A percentile compares a stretch with the other conserved stretches of the same genome.
Conservation (phyloP, 1,140 invertebrate genomes). For the Wiebesia pumilae region DNA sequence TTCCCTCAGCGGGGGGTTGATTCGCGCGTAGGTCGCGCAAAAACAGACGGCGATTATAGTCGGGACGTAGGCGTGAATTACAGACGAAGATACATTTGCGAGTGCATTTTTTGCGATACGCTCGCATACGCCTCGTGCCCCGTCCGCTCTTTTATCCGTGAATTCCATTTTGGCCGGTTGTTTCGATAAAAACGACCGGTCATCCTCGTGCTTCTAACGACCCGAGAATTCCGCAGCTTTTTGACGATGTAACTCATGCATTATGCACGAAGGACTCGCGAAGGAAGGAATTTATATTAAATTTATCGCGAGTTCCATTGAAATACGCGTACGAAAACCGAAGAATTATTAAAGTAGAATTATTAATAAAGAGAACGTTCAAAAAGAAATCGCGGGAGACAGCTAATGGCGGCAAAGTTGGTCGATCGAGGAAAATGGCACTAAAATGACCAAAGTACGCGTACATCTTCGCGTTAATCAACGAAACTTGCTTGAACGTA, state of each 20-base stretch:
- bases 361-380: not conserved
- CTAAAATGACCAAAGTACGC: too few relatives aligned
- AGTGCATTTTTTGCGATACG: not conserved
- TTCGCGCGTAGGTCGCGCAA: slow-evolving; percentile 64
- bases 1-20: slow-evolving; percentile 64
- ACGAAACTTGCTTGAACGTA: too few relatives aligned
- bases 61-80: slow-evolving; percentile 67
- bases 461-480: too few relatives aligned
- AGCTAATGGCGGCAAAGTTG: too few relatives aligned
- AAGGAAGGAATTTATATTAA: slow-evolving; percentile 1
- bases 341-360: not conserved
- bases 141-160: slow-evolving; percentile 1
- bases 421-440: too few relatives aligned
- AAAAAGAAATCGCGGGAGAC: too few relatives aligned
- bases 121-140: not conserved
- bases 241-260: slow-evolving; percentile 18
- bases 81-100: slow-evolving; percentile 65
- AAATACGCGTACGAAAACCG: not conserved
- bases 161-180: slow-evolving; percentile 32
- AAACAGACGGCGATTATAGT: slow-evolving; percentile 61
- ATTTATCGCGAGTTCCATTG: not conserved
- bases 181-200: slow-evolving; percentile 23
- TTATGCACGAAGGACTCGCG: slow-evolving; percentile 6
- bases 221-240: not conserved
- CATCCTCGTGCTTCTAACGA: slow-evolving; percentile 4